Evolutionary conservation across 1,140 invertebrate genomes (phyloP).

Genomic region (Drosophila ohnishii): DNA sequence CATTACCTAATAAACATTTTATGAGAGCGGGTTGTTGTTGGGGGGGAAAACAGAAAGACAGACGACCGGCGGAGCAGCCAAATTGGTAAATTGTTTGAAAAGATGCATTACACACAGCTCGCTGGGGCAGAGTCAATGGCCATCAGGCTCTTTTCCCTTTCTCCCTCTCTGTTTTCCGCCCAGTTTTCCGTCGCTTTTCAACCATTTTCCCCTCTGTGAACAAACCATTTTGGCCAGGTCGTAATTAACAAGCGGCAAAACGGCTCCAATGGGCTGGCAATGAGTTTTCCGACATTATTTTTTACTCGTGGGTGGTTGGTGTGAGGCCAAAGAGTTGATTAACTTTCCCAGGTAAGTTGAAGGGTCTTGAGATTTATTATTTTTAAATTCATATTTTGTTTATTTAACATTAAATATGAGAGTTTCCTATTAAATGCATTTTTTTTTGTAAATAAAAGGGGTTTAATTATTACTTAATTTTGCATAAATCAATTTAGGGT

Average conservation of each 20-base stretch:
- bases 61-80: slow-evolving; percentile 28
- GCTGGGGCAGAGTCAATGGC: slow-evolving; percentile 29
- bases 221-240: slow-evolving; percentile 33
- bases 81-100: slow-evolving; percentile 80
- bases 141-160: slow-evolving; percentile 11
- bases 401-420: neutral
- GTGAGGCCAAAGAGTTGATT: neutral
- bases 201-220: slow-evolving; percentile 6
- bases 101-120: slow-evolving; percentile 60
- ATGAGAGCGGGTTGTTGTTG: slow-evolving; percentile 34
- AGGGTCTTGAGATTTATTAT: neutral
- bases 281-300: slow-evolving; percentile 40
- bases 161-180: neutral
- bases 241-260: slow-evolving; percentile 70
- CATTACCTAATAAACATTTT: slow-evolving; percentile 80
- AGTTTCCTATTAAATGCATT: neutral
- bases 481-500: no score
- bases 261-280: slow-evolving; percentile 61
- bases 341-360: neutral
- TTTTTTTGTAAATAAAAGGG: neutral
- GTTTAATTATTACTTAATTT: neutral
- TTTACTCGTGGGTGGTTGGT: slow-evolving; percentile 2
- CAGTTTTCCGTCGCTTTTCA: slow-evolving; percentile 8
- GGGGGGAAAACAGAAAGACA: slow-evolving; percentile 35
- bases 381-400: neutral